Base-by-base conservation (phyloP, 92 coral and sea anemone genomes). In the Bergia puertoricense region DNA sequence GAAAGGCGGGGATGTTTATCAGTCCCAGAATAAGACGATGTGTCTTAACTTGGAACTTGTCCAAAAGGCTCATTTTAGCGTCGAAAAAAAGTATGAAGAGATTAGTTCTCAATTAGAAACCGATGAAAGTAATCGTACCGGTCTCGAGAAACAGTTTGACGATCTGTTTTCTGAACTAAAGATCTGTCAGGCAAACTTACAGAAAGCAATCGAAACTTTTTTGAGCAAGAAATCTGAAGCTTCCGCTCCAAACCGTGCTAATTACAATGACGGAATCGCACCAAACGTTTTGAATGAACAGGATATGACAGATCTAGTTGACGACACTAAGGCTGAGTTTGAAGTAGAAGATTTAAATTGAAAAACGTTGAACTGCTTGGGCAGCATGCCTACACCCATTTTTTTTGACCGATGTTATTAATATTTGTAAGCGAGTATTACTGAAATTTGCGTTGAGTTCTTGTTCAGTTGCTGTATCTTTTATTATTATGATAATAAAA, bases 11-110 rank as follows among this genome's bases (percentile, higher is more conserved):
- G 30, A 30, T 30, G 30, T 30, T 30, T 30, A 30, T 30, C 30
- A 30, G 30, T 30, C 30, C 30, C 30, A 30, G 30, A 71, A 82
- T 8, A 71, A 48, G 43, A 82, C 30, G 69, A 51, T 82, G 8
- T 22, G 62, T 66, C 15, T 13, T 39, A 82, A 82, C 30, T 74
- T 82, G 62, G 86, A 51, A 9, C 39, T 39, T 15, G 76, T 82
- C 86, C 4, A 10, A 45, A 82, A 56, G 74, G 86, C 86, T 4
- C 86, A 82, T 82, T 54, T 82, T 62, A 16, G 56, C 56, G 86
- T 82, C 36, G 39, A 82, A 82, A 73, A 43, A 6, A 42, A 43
- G 20, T 82, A 82, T 54, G 14, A 82, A 36, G 56, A 82, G 14
- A 54, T 82, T n/a, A 54, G 86, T 54, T 3, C 71, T 62, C 74